phyloP scores from a whole-genome alignment of 2,113 vertebrate genomes.

The Dinomys branickii region DNA sequence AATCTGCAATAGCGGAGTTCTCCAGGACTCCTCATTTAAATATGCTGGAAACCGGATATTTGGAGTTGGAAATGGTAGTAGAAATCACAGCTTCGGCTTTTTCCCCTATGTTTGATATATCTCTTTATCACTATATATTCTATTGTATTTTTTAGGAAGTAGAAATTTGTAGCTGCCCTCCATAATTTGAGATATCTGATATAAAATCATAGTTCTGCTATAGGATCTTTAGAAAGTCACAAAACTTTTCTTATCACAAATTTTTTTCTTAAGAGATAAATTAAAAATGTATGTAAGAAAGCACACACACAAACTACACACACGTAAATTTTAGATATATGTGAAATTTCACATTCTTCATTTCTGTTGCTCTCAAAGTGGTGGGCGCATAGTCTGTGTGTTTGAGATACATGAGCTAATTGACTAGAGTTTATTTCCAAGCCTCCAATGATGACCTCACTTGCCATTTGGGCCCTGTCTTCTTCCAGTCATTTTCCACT shows the following conservation, averaged over 20 bases:
- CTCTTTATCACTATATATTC: not conserved
- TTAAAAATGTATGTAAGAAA: not conserved
- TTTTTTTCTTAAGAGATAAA: constrained; percentile 44
- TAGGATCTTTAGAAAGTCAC: not conserved
- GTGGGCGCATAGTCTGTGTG: not conserved
- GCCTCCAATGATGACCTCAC: not conserved
- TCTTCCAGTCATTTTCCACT: not conserved
- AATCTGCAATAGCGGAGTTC: not conserved
- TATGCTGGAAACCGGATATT: not conserved
- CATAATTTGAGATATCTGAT: not conserved
- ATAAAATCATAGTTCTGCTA: not conserved
- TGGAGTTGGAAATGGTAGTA: not conserved
- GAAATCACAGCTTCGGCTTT: not conserved
- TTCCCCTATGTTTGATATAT: not conserved
- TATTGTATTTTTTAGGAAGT: not conserved
- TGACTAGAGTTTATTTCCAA: not conserved
- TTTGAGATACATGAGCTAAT: not conserved
- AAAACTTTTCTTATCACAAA: not conserved
- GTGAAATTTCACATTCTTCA: not conserved
- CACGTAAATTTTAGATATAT: not conserved
- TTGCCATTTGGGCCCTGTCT: not conserved
- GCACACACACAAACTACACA: not conserved
- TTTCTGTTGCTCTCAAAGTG: not conserved
- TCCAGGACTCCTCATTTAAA: not conserved
- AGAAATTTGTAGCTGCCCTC: not conserved